Evolutionary conservation across 2,113 vertebrate species (phyloP), one percentile per base, ranked within the genome.

Genomic region (Bos indicus): DNA sequence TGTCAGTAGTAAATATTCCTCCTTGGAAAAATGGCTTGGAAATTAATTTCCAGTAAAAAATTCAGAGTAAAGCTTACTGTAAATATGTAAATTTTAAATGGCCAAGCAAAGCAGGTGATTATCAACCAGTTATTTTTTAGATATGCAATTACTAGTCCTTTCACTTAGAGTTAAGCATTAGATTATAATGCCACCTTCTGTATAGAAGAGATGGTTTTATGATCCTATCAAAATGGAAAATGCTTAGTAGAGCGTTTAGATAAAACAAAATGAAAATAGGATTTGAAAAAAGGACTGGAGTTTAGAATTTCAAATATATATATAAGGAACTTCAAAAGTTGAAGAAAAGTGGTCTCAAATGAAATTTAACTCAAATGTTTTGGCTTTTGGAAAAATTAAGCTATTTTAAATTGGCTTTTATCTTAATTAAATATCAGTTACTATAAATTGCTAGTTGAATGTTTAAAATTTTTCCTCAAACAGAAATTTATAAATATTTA

Each of bases 31-130:
- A 54, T 94, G 51, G 15, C 40, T 64, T 81, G 12, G 26, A 95
- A 92, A 93, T 67, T 59, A 43, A 93, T 93, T 96, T 93, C 93
- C 60, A 21, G 67, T 93, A 90, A 94, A 96, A 95, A 36, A 30
- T 67, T 89, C 19, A 67, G 36, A 64, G 25, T 46, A 94, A 84
- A 83, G 4, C 14, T 95, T 98, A 46, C 5, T 48, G 28, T 57
- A 78, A 87, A 95, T 92, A 23, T 64, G 5, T 25, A 46, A 48
- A 85, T 74, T 87, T 59, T 36, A 94, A 80, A 43, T 64, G 30
- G 51, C 6, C 48, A 84, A 67, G 26, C 28, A 78, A 30, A 48
- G 48, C 13, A 62, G n/a, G 4, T 74, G 33, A 74, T 84, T 26
- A 64, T 85, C 40, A 92, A 56, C n/a, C 43, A 48, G 33, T 52